Conservation (phyloP, 2,888 invertebrate genomes). For the Tridacna crocea region DNA sequence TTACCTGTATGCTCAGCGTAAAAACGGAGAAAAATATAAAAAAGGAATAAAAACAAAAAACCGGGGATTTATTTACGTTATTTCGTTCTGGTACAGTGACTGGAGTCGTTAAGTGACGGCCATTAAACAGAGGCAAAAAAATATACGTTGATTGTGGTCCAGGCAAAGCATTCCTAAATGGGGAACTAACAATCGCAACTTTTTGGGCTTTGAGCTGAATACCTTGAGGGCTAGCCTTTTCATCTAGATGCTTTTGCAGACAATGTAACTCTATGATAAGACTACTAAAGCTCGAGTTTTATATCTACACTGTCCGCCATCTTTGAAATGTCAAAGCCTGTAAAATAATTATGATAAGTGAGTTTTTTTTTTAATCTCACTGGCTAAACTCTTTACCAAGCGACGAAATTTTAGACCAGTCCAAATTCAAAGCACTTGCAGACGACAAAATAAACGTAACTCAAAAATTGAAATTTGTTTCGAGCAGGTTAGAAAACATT, state of each 20-base stretch:
- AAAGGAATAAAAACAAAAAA: conserved; percentile 57
- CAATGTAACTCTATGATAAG: neutral
- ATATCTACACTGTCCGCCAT: too few species aligned
- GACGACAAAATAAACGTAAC: too few species aligned
- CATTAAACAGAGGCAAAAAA: conserved; percentile 10
- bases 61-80: conserved; percentile 48
- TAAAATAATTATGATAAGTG: too few species aligned
- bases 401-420: too few species aligned
- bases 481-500: too few species aligned
- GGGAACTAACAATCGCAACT: neutral
- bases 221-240: neutral
- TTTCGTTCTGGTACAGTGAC: conserved; percentile 42
- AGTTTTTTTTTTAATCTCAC: too few species aligned
- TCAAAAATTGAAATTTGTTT: too few species aligned
- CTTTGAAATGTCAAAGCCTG: too few species aligned
- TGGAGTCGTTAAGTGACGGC: conserved; percentile 14
- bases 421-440: too few species aligned
- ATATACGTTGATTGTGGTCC: conserved; percentile 1
- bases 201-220: neutral
- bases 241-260: neutral
- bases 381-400: too few species aligned
- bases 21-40: conserved; percentile 39
- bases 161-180: too few species aligned
- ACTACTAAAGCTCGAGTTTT: too few species aligned
- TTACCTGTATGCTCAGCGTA: conserved; percentile 47